Conservation (phyloP, 2,888 invertebrate genomes). For the Drosophila neoperkinsi region DNA sequence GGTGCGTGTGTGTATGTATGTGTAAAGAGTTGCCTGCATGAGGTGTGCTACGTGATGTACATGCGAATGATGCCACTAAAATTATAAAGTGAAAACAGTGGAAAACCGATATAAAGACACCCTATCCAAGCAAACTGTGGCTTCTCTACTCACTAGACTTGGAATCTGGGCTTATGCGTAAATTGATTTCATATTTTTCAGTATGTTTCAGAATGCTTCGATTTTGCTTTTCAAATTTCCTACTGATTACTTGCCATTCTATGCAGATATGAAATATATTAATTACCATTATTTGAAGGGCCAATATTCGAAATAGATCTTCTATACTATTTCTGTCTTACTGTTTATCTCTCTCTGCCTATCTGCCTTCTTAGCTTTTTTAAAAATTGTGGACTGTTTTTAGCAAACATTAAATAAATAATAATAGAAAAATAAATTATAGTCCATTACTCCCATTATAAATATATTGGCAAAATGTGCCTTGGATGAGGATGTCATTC, state of each 20-base stretch:
- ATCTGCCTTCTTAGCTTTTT: neutral
- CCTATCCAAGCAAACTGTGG: slow-evolving; percentile 1
- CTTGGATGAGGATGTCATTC: neutral
- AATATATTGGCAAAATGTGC: neutral
- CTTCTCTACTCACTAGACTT: too few relatives aligned
- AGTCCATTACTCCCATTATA: neutral
- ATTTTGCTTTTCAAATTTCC: neutral
- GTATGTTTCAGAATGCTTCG: neutral
- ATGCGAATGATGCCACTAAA: slow-evolving; percentile 30
- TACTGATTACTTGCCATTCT: neutral
- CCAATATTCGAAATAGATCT: neutral
- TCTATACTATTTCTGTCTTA: neutral
- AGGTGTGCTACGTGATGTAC: slow-evolving; percentile 51
- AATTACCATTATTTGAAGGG: neutral
- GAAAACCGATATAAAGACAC: neutral
- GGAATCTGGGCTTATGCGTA: neutral
- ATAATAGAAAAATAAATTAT: neutral
- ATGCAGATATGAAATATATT: neutral
- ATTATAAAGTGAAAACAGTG: slow-evolving; percentile 4
- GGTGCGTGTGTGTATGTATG: slow-evolving; percentile 2
- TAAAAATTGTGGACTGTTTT: neutral
- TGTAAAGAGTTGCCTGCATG: slow-evolving; percentile 41
- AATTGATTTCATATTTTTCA: neutral
- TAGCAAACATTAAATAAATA: neutral
- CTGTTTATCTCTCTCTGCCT: neutral